Base-by-base conservation (phyloP, 2,888 invertebrate genomes). In the Plagodis dolabraria region DNA sequence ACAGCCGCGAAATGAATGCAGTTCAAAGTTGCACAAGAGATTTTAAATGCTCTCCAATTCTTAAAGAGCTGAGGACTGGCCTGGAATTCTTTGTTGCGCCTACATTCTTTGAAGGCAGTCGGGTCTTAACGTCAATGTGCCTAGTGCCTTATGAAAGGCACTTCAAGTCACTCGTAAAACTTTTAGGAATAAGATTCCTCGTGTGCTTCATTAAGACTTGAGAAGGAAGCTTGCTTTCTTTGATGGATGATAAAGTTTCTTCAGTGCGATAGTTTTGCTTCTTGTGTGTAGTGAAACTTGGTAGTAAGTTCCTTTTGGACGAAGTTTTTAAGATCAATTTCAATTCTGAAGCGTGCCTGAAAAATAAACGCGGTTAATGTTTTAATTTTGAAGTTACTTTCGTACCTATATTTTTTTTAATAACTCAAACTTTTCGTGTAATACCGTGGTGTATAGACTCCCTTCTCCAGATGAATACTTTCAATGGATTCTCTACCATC, bases 11-110 rank as follows among this genome's bases (percentile, higher is more conserved):
- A 62, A 57, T 66, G 48, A 64, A 65, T 57, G 63, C 63, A 64
- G 59, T 57, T 63, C 55, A 59, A 64, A 67, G 61, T 67, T 67
- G 59, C 64, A 59, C 52, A 63, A 67, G 61, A 61, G 61, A 63
- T 67, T 63, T 63, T 48, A 61, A 64, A 64, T 57, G 45, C 57
- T 63, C 61, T 49, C 47, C 49, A 53, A 57, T 62, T 62, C 60
- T 38, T 51, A 22, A 6, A 12, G 45, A 60, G 58, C 51, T 48
- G 42, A 57, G 62, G 35, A 51, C 57, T 49, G 7, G 45, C 36
- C n/a, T 38, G 50, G 36, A 48, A 58, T 64, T 60, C 66, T 62
- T 67, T 59, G 52, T 55, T 57, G 55, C 55, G 50, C 60, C 53
- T 58, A 59, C 56, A 57, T 58, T 60, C 60, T 62, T 64, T 58